Conservation (phyloP, 1,140 invertebrate species). For the Penaeus indicus region DNA sequence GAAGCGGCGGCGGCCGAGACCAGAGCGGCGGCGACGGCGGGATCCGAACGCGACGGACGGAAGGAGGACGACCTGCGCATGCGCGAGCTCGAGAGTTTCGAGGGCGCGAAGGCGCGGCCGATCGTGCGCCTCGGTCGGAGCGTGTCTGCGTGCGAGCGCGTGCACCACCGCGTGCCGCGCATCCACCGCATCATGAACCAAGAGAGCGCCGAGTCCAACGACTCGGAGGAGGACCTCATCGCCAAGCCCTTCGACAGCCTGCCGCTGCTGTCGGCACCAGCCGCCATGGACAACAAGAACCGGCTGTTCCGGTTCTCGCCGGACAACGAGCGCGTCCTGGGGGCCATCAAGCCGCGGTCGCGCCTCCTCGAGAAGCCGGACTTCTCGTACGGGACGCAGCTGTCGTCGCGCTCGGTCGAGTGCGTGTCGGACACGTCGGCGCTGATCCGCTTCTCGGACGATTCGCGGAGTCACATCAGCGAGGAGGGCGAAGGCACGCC, state of each 20-base stretch:
- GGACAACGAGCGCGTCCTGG: conserved; percentile 34
- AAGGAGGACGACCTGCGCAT: conserved; percentile 33
- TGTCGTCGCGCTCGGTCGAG: conserved; percentile 45
- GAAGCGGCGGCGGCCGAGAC: not conserved
- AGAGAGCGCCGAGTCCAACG: conserved; percentile 49
- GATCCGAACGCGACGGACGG: conserved; percentile 40
- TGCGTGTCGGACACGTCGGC: conserved; percentile 35
- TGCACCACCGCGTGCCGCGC: conserved; percentile 27
- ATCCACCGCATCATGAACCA: conserved; percentile 44
- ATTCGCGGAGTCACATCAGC: conserved; percentile 53
- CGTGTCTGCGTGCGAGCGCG: conserved; percentile 48
- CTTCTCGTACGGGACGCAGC: conserved; percentile 19
- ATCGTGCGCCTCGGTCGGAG: conserved; percentile 45
- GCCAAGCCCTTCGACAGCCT: conserved; percentile 47
- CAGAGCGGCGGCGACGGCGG: conserved; percentile 24
- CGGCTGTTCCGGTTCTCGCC: conserved; percentile 58
- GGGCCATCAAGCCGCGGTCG: conserved; percentile 36
- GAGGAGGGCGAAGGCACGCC: conserved; percentile 50
- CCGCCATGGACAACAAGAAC: conserved; percentile 62
- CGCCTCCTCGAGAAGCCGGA: conserved; percentile 46
- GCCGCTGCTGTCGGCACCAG: conserved; percentile 57
- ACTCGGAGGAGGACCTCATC: conserved; percentile 48
- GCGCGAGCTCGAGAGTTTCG: conserved; percentile 10
- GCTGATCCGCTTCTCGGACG: conserved; percentile 31
- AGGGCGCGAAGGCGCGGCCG: conserved; percentile 17